Conservation (phyloP, 2,888 invertebrate species). For the Ametastegia equiseti region DNA sequence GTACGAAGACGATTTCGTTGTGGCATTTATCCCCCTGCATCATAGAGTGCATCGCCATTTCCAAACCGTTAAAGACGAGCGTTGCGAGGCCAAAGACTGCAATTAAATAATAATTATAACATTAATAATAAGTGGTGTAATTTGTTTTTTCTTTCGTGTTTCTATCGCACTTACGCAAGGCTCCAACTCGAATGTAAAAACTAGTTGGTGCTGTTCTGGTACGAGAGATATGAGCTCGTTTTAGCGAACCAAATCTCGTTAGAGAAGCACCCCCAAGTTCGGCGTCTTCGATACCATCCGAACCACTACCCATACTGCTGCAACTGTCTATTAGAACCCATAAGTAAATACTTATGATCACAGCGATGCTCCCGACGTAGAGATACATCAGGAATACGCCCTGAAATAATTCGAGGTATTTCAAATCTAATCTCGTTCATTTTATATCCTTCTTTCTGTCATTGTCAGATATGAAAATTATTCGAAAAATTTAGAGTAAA, state of each 20-base stretch:
- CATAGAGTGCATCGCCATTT: conserved; percentile 79
- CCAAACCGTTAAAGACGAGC: conserved; percentile 78
- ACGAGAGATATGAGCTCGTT: conserved; percentile 77
- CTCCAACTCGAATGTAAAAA: conserved; percentile 78
- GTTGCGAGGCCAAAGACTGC: conserved; percentile 79
- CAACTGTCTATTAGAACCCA: conserved; percentile 78
- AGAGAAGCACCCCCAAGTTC: conserved; percentile 75
- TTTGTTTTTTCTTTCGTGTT: background rate
- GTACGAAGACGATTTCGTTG: conserved; percentile 77
- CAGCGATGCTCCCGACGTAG: conserved; percentile 78
- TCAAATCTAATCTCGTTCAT: background rate
- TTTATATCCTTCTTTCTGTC: background rate
- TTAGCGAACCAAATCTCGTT: conserved; percentile 77
- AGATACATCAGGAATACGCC: conserved; percentile 78
- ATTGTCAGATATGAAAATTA: background rate
- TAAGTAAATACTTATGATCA: conserved; percentile 78
- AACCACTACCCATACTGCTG: conserved; percentile 69
- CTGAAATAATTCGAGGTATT: conserved; percentile 63
- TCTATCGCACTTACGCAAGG: conserved; percentile 73
- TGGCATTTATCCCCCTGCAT: conserved; percentile 76
- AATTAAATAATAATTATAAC: background rate
- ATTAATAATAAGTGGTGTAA: background rate
- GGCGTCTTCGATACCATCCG: conserved; percentile 70
- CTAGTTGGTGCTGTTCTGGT: conserved; percentile 77
- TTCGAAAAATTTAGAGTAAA: no score